These are phyloP conservation scores for Eristalinus aeneus DNA, from an alignment of 2,888 invertebrate species.

Conservation along the genomic window DNA sequence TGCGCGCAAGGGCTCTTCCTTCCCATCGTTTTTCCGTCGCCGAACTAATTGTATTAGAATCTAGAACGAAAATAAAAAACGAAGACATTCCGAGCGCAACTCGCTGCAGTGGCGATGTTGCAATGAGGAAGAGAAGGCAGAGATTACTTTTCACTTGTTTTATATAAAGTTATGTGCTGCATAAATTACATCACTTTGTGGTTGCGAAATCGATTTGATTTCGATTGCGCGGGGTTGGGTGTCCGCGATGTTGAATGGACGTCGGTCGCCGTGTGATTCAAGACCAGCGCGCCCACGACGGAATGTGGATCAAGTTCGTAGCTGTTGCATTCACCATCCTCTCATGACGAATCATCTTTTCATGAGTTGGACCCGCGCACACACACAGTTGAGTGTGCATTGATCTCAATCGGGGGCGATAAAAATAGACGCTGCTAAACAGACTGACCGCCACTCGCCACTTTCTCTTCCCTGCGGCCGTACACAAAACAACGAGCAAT, in stretches of 20 bases:
- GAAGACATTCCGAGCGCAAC: conserved; percentile 3
- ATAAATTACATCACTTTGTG: conserved; percentile 51
- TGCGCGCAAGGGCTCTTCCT: conserved; percentile 49
- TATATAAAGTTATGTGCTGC: conserved; percentile 24
- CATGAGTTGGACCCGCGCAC: background rate
- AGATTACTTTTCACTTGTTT: conserved; percentile 29
- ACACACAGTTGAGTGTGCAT: background rate
- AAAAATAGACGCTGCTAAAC: conserved; percentile 18
- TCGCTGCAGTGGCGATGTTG: conserved; percentile 9
- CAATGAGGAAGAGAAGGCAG: conserved; percentile 56
- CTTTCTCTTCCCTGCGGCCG: background rate
- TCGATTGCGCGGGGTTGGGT: background rate
- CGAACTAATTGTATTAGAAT: conserved; percentile 63
- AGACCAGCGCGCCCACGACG: conserved; percentile 19
- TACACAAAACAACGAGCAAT: background rate
- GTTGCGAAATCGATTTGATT: conserved; percentile 12
- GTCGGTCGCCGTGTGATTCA: conserved; percentile 1
- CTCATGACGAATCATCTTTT: conserved; percentile 26
- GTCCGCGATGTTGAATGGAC: background rate
- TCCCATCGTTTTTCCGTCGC: conserved; percentile 6
- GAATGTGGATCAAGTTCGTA: conserved; percentile 7
- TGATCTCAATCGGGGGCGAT: conserved; percentile 30
- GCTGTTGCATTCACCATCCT: conserved; percentile 22
- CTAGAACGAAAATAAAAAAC: conserved; percentile 18
- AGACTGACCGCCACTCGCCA: background rate